phyloP scores from a whole-genome alignment of 1,140 invertebrate genomes.

The Venturia canescens region DNA sequence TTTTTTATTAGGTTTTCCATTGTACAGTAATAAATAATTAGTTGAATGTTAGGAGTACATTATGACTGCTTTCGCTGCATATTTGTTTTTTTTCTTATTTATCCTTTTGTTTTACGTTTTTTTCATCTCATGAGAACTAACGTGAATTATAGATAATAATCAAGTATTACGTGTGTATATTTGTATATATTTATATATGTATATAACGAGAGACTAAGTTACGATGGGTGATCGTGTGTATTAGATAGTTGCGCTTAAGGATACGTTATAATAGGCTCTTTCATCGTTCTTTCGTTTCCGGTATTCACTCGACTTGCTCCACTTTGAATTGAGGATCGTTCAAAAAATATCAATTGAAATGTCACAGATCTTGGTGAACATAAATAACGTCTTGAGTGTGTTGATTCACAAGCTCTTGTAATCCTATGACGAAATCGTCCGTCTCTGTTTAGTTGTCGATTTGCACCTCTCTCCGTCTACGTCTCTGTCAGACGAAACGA shows the following conservation, averaged over 20 bases:
- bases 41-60: conserved; percentile 65
- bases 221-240: conserved; percentile 18
- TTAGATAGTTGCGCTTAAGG: conserved; percentile 17
- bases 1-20: conserved; percentile 74
- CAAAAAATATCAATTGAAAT: too few relatives aligned
- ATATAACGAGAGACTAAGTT: conserved; percentile 20
- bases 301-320: background rate
- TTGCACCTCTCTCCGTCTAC: conserved; percentile 35
- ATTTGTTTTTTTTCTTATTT: conserved; percentile 12
- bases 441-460: conserved; percentile 39
- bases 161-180: background rate
- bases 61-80: conserved; percentile 38
- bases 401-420: background rate
- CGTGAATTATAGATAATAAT: conserved; percentile 26
- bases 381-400: conserved; percentile 15
- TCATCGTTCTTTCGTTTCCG: background rate
- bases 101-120: conserved; percentile 6
- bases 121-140: conserved; percentile 1
- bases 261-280: background rate
- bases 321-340: background rate
- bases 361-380: conserved; percentile 22
- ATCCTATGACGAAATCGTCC: conserved; percentile 39
- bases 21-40: conserved; percentile 76
- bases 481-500: conserved; percentile 44
- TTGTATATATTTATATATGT: background rate